Evolutionary conservation across 2,113 vertebrate genomes (phyloP), one percentile per base, ranked within the genome.

Genomic region (Mormyrus lacerda): DNA sequence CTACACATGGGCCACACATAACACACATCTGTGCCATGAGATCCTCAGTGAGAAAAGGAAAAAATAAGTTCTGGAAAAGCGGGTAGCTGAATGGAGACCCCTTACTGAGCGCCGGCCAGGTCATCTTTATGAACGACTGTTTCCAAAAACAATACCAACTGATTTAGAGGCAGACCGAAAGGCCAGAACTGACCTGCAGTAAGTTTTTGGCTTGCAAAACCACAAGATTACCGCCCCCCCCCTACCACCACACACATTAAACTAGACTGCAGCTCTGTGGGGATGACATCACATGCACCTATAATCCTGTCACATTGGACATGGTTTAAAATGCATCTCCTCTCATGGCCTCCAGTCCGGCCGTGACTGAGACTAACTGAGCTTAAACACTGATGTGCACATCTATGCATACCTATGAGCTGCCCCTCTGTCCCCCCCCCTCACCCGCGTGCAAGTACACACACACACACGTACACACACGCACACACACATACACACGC

Each of bases 131-230:
- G 58, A 86, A 61, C 44, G 35, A 45, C 88, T 27, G 42, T 55
- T 73, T 89, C 65, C 69, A 90, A 82, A 84, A 91, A 27, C 90
- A 92, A 90, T 84, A 91, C 73, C 39, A 45, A 35, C 47, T 51
- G 55, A 88, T 92, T 86, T 88, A 89, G 89, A 87, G 87, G 91
- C 87, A 90, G 61, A 69, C 24, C 86, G 69, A 88, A 83, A 92
- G 93, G 85, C 73, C 90, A 44, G 90, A 84, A 94, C 91, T 92
- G 93, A 93, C 89, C 92, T 92, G 91, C 50, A 87, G 73, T 86
- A 91, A 92, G 82, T 85, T 88, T 31, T 0, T 11, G 86, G 90
- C 4, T 91, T 85, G 84, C 47, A 91, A 89, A 89, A 51, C 82
- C 89, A 90, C 69, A 69, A 89, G 17, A 53, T 47, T 17, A 35